Base-by-base conservation (phyloP, 2,888 invertebrate species). In the Drosophila kokeensis region DNA sequence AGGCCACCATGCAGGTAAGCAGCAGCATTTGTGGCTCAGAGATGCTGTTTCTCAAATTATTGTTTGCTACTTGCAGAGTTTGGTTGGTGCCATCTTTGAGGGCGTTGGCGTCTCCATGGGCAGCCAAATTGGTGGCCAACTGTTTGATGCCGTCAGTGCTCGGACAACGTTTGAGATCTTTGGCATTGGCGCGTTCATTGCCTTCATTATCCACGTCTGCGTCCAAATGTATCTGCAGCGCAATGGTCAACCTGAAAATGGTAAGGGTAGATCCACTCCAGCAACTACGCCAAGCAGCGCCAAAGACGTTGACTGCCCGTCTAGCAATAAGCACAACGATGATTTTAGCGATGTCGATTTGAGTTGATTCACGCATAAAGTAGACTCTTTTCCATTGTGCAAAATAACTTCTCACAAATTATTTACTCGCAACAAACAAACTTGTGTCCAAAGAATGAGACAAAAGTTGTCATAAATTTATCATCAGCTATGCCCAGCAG, bases 81-180 rank as follows among this genome's bases (percentile, higher is more conserved):
- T 98, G 49, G 96, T 97, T 36, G 97, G 98, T 18, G 97, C 97
- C 4, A 94, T 97, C 54, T 98, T 97, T 91, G 98, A 98, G 94
- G 98, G 98, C 21, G 94, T 97, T 18, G 98, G 97, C 21, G 96
- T 97, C 0, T 96, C 97, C 0, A 91, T 95, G 15, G 97, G 97
- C 42, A 97, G 97, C 90, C 94, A 96, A 15, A 93, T 97, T 59
- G 97, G 96, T n/a, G 97, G 97, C 1, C 91, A 95, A 8, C 91
- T 97, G 40, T 96, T 96, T 87, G 93, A 94, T n/a, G 87, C 91
- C 0, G 94, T 95, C 64, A 95, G 95, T 0, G 97, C 97, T 10
- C 94, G 95, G 65, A 91, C 93, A 52, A 96, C 96, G 0, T 97
- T 97, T 92, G 94, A 95, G 68, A 94, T 95, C 78, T 97, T 96